A percentile compares a stretch with the other conserved stretches of the same genome.
These are phyloP conservation scores for Morus bassanus DNA, from an alignment of 2,797 vertebrate species.

Conservation along the genomic window DNA sequence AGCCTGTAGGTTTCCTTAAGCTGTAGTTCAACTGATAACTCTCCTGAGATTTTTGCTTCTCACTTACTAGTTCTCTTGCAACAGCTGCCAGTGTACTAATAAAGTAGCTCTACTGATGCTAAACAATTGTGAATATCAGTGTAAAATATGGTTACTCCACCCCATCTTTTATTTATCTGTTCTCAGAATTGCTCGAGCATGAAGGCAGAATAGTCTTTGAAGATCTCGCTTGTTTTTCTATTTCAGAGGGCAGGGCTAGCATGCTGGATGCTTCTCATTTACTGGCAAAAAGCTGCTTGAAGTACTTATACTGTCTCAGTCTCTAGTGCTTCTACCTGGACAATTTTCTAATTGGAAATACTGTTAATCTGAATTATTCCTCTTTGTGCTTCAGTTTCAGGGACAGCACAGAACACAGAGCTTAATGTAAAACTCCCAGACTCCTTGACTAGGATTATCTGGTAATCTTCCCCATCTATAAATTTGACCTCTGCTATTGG, in stretches of 20 bases:
- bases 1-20: background rate
- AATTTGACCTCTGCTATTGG: background rate
- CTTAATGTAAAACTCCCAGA: background rate
- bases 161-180: slow-evolving; percentile 41
- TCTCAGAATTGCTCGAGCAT: background rate
- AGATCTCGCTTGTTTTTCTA: background rate
- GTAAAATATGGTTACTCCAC: slow-evolving; percentile 22
- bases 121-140: slow-evolving; percentile 15
- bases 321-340: background rate
- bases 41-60: background rate
- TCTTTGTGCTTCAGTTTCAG: background rate
- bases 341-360: background rate
- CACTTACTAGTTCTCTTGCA: slow-evolving; percentile 3
- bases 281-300: background rate
- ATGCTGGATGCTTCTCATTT: background rate
- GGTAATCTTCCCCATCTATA: background rate
- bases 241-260: background rate
- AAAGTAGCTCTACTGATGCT: slow-evolving; percentile 6
- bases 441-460: background rate
- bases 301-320: background rate
- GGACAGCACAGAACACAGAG: background rate
- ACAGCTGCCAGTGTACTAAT: background rate
- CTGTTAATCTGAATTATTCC: background rate
- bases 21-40: background rate
- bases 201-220: slow-evolving; percentile 18